These are phyloP conservation scores for Mandrillus leucophaeus DNA, from an alignment of 2,113 vertebrate genomes.

Conservation along the genomic window DNA sequence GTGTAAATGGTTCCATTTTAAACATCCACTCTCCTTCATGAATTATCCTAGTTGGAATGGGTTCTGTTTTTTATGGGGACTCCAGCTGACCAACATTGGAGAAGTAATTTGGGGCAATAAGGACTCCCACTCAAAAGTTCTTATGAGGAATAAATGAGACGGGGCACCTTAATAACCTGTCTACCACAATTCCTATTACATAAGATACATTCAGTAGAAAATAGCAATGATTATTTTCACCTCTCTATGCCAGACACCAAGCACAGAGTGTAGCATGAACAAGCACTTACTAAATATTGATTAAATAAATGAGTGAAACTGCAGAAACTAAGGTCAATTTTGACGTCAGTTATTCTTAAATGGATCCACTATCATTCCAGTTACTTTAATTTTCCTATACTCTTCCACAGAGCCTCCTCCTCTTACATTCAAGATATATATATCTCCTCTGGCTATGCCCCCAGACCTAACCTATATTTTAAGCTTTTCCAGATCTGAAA, in stretches of 20 bases:
- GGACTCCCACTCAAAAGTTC: not conserved
- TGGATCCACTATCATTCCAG: not conserved
- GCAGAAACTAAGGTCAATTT: not conserved
- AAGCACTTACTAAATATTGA: not conserved
- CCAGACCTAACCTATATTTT: not conserved
- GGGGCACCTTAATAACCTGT: not conserved
- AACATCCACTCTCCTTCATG: not conserved
- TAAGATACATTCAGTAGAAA: not conserved
- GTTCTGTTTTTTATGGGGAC: not conserved
- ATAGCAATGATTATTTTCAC: not conserved
- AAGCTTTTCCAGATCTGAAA: not conserved
- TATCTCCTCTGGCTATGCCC: not conserved
- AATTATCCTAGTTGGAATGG: not conserved
- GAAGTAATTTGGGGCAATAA: not conserved
- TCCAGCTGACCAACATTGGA: not conserved
- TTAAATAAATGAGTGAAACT: not conserved
- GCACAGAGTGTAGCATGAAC: not conserved
- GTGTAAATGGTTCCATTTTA: not conserved
- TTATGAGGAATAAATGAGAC: not conserved
- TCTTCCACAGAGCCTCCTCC: not conserved
- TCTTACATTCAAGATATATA: not conserved
- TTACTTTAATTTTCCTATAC: not conserved
- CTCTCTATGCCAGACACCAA: not conserved
- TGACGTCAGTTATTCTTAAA: not conserved
- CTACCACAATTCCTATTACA: not conserved